A percentile compares a stretch with the other conserved stretches of the same genome.
Conservation (phyloP, 2,113 vertebrate genomes). For the Fulmarus glacialis region DNA sequence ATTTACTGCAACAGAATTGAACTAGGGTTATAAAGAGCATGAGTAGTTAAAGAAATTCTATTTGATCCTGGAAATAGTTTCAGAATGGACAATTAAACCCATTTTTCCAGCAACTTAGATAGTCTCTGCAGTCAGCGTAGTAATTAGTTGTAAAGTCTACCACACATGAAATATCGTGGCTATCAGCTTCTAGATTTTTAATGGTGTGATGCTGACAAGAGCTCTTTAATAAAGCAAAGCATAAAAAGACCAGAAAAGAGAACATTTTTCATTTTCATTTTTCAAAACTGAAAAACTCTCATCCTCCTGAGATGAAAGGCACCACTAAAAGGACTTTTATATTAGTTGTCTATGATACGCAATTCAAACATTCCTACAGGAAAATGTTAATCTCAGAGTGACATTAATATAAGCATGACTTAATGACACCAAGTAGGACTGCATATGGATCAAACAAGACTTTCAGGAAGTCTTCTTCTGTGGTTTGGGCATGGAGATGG, state of each 20-base stretch:
- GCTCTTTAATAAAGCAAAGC: slow-evolving; percentile 28
- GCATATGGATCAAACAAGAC: not conserved
- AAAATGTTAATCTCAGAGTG: not conserved
- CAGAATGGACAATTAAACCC: slow-evolving; percentile 66
- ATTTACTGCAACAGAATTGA: slow-evolving; percentile 61
- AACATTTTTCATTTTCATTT: slow-evolving; percentile 12
- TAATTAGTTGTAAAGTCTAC: slow-evolving; percentile 48
- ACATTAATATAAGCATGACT: not conserved
- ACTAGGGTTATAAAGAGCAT: slow-evolving; percentile 58
- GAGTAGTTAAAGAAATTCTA: slow-evolving; percentile 67
- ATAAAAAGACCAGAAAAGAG: not conserved
- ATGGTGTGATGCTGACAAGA: not conserved
- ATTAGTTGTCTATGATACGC: not conserved
- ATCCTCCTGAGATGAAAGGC: not conserved
- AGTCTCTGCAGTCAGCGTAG: slow-evolving; percentile 26
- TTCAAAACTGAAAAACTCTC: not conserved
- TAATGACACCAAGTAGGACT: not conserved
- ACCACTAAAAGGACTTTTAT: not conserved
- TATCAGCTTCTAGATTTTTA: slow-evolving; percentile 46
- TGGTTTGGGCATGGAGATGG: not conserved
- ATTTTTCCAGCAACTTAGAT: slow-evolving; percentile 38
- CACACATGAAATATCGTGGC: slow-evolving; percentile 31
- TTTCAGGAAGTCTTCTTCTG: not conserved
- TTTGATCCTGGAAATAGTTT: slow-evolving; percentile 62
- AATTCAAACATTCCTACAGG: not conserved